phyloP scores from a whole-genome alignment of 1,140 invertebrate genomes.

The Schlechtendalia chinensis region DNA sequence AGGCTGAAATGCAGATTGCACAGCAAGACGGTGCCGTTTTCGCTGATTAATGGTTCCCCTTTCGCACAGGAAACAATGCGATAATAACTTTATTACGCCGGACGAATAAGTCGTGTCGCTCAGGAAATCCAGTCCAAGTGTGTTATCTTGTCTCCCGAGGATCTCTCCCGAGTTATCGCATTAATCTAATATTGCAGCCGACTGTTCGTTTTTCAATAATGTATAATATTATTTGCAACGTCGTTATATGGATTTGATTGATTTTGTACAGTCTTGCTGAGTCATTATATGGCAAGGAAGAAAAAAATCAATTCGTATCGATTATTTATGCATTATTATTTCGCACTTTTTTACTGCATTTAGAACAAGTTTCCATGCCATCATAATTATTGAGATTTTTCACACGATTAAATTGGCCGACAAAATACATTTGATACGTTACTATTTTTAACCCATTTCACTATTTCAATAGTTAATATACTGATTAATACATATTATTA shows the following conservation, averaged over 20 bases:
- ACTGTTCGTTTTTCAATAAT: slow-evolving; percentile 18
- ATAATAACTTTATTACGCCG: slow-evolving; percentile 47
- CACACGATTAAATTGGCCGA: no score
- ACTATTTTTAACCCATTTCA: no score
- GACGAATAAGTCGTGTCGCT: slow-evolving; percentile 39
- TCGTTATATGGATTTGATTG: no score
- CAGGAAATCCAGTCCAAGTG: slow-evolving; percentile 31
- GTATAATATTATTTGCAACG: neutral
- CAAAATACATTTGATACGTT: no score
- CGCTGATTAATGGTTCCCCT: slow-evolving; percentile 42
- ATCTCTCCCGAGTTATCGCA: neutral
- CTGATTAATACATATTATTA: no score
- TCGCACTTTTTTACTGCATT: no score
- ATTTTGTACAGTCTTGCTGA: no score
- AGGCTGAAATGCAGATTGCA: slow-evolving; percentile 49
- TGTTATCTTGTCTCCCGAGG: slow-evolving; percentile 28
- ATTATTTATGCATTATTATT: no score
- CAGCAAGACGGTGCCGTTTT: slow-evolving; percentile 49
- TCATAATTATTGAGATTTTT: no score
- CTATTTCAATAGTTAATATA: no score
- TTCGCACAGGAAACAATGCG: slow-evolving; percentile 44
- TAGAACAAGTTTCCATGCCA: no score
- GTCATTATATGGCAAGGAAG: neutral
- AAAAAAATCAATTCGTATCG: neutral
- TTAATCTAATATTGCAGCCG: neutral